Evolutionary conservation across 2,888 invertebrate species (phyloP).

Genomic region (Autographa gamma): DNA sequence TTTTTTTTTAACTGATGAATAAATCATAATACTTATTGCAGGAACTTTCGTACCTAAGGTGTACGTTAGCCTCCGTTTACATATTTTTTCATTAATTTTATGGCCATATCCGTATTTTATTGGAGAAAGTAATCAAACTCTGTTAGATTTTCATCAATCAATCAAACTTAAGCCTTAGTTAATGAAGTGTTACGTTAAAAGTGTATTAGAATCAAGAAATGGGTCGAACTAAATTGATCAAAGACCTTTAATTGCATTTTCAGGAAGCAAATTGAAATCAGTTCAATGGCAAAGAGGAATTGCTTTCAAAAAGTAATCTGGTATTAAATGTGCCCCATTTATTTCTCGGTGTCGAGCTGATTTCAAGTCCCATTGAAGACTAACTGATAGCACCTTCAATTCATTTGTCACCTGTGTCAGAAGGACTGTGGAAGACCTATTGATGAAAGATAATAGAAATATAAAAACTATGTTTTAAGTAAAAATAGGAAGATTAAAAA

Average conservation of each 20-base stretch:
- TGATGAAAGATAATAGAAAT: neutral
- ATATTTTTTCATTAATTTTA: no score
- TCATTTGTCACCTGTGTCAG: neutral
- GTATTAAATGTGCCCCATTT: constrained; percentile 35
- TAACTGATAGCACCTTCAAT: constrained; percentile 1
- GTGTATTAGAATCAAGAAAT: constrained; percentile 45
- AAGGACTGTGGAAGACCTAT: neutral
- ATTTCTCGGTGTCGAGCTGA: constrained; percentile 20
- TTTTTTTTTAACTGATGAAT: no score
- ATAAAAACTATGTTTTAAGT: neutral
- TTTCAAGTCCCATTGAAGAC: constrained; percentile 19
- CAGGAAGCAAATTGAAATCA: constrained; percentile 42
- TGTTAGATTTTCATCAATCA: neutral
- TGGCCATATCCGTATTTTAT: no score
- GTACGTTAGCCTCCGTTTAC: neutral
- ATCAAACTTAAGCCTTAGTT: neutral
- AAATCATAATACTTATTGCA: no score
- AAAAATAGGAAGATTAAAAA: neutral
- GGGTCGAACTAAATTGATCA: constrained; percentile 35
- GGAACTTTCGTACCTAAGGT: no score
- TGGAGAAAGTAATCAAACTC: no score
- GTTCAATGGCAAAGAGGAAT: constrained; percentile 45
- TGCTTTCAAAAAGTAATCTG: constrained; percentile 38
- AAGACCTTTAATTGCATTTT: constrained; percentile 37
- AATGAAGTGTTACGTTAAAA: constrained; percentile 28